phyloP scores from a whole-genome alignment of 2,113 vertebrate genomes.

The Oplegnathus fasciatus region DNA sequence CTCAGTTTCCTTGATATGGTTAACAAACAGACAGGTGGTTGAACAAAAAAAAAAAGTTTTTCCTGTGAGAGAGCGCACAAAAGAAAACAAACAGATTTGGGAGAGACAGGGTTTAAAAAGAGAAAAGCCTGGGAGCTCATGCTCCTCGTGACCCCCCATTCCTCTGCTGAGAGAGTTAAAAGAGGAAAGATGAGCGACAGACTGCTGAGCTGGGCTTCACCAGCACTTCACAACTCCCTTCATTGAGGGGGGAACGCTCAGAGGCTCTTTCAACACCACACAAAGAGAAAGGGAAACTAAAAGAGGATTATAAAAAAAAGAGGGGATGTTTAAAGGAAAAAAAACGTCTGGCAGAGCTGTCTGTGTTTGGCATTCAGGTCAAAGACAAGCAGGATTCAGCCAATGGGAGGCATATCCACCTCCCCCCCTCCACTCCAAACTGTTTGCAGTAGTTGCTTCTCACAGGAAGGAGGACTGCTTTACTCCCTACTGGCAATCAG shows the following conservation, averaged over 20 bases:
- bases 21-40: slow-evolving; percentile 36
- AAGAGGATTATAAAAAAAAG: slow-evolving; percentile 72
- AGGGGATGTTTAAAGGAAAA: slow-evolving; percentile 60
- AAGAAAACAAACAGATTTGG: slow-evolving; percentile 33
- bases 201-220: slow-evolving; percentile 69
- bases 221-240: slow-evolving; percentile 67
- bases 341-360: slow-evolving; percentile 70
- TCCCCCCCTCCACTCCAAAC: slow-evolving; percentile 40
- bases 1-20: slow-evolving; percentile 15
- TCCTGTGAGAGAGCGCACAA: slow-evolving; percentile 27
- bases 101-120: slow-evolving; percentile 16
- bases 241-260: slow-evolving; percentile 28
- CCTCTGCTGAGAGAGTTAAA: slow-evolving; percentile 57
- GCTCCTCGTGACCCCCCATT: slow-evolving; percentile 62
- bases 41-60: slow-evolving; percentile 6
- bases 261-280: slow-evolving; percentile 72
- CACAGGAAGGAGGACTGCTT: slow-evolving; percentile 57
- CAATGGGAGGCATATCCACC: slow-evolving; percentile 57
- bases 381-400: slow-evolving; percentile 59
- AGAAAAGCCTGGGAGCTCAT: slow-evolving; percentile 33
- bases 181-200: slow-evolving; percentile 65
- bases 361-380: slow-evolving; percentile 76
- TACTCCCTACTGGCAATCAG: slow-evolving; percentile 55
- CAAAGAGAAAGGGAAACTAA: slow-evolving; percentile 72
- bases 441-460: slow-evolving; percentile 62